Evolutionary conservation across 2,888 invertebrate species (phyloP).

Genomic region (Heteromyza rotundicornis): DNA sequence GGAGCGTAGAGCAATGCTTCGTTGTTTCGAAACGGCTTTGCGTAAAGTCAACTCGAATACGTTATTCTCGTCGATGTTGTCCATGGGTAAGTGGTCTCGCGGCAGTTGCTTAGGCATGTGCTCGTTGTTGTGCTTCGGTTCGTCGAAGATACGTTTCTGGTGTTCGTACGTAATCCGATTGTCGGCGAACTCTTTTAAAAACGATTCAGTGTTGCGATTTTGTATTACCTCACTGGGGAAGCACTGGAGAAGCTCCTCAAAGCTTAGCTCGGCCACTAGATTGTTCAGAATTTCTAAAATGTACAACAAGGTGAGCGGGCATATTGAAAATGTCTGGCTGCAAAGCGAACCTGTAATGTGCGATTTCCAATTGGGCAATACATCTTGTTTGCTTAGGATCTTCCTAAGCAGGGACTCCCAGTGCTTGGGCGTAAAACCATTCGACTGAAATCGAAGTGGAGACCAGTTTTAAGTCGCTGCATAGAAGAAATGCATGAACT

Average conservation of each 20-base stretch:
- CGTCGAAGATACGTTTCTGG: conserved; percentile 42
- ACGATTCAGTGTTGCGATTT: conserved; percentile 49
- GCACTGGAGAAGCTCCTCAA: conserved; percentile 59
- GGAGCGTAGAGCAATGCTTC: conserved; percentile 68
- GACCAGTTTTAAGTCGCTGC: no score
- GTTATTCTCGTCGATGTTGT: conserved; percentile 60
- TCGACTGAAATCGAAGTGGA: conserved; percentile 46
- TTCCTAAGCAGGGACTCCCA: conserved; percentile 60
- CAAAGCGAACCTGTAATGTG: conserved; percentile 48
- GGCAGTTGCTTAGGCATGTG: conserved; percentile 17
- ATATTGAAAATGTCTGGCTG: neutral
- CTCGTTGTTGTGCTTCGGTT: conserved; percentile 11
- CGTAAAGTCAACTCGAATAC: conserved; percentile 59
- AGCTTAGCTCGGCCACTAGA: conserved; percentile 53
- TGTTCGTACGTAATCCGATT: conserved; percentile 47
- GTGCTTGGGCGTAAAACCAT: conserved; percentile 57
- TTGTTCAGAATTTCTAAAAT: conserved; percentile 55
- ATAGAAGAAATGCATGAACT: no score
- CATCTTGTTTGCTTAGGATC: conserved; percentile 53
- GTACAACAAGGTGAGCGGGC: neutral
- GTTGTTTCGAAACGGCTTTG: conserved; percentile 66
- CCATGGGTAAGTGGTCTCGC: conserved; percentile 54
- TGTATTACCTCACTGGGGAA: conserved; percentile 58
- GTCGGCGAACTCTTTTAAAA: conserved; percentile 47
- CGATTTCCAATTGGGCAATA: conserved; percentile 55